Evolutionary conservation across 2,888 invertebrate species (phyloP).

Genomic region (Acrobasis consociella): DNA sequence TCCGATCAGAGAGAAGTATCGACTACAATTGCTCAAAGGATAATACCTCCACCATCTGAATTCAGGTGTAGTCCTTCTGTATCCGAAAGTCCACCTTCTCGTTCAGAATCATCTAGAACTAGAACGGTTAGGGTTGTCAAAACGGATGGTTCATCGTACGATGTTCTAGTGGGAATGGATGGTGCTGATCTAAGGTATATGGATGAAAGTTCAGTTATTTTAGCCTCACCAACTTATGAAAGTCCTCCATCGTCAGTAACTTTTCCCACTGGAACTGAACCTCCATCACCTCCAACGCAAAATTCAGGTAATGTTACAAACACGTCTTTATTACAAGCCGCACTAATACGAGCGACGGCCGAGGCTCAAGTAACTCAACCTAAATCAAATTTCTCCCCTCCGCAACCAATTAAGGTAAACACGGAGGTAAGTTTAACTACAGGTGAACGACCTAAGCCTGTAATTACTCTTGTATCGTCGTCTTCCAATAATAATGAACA

Average conservation of each 20-base stretch:
- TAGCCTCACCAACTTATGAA: conserved; percentile 90
- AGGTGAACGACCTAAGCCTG: conserved; percentile 82
- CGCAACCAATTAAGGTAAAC: conserved; percentile 84
- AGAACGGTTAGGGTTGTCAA: conserved; percentile 81
- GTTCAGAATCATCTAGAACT: conserved; percentile 79
- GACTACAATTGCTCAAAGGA: conserved; percentile 84
- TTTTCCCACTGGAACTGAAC: conserved; percentile 83
- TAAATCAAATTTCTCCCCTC: conserved; percentile 69
- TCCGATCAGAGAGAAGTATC: conserved; percentile 72
- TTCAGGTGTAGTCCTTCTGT: conserved; percentile 87
- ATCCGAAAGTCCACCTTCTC: conserved; percentile 85
- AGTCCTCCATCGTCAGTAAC: conserved; percentile 88
- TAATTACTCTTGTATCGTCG: conserved; percentile 84
- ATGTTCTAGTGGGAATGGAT: conserved; percentile 90
- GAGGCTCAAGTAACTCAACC: conserved; percentile 74
- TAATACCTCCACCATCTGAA: conserved; percentile 88
- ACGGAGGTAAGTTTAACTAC: conserved; percentile 87
- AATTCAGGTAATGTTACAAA: conserved; percentile 78
- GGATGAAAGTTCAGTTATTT: conserved; percentile 94
- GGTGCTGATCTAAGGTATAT: conserved; percentile 94
- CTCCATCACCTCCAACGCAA: conserved; percentile 83
- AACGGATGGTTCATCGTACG: conserved; percentile 85
- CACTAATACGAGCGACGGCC: conserved; percentile 87
- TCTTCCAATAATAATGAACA: conserved; percentile 74
- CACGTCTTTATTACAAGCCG: conserved; percentile 88